Evolutionary conservation across 2,113 vertebrate genomes (phyloP), one percentile per base, ranked within the genome.

Genomic region (Camarhynchus parvulus): DNA sequence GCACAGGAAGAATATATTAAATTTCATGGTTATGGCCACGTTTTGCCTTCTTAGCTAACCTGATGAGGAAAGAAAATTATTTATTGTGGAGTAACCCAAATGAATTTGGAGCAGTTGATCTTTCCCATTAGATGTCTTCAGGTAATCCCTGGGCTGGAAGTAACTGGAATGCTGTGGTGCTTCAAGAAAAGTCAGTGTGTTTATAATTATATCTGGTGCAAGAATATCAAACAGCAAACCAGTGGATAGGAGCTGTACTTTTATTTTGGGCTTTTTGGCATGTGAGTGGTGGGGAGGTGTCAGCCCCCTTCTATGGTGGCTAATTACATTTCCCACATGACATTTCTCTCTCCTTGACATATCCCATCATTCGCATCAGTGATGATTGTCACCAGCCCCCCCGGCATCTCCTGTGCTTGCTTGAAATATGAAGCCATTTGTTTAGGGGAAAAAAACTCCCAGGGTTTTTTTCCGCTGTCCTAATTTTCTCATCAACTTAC

Each of bases 241-340:
- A 92, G 73, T n/a, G 42, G 64, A 68, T 28, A 78, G 44, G 37
- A 83, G 46, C 83, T 76, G 28, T 90, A 35, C 23, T 88, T 67
- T 64, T 85, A 68, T 79, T 81, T 53, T n/a, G 80, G 81, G 63
- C 41, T 84, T 66, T 76, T 81, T 79, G 77, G 73, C 80, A 68
- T 76, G 56, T 47, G 83, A 97, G 56, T 89, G 67, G 44, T 83
- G 81, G 80, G 50, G 91, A 92, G 73, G 69, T 87, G 75, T 81
- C 5, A 20, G 39, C 74, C 75, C 90, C 83, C 63, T 93, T 96
- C 82, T 33, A 0, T 49, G 68, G 79, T 84, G 76, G 76, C 68
- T 97, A 96, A 95, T 97, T 96, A 80, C 49, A 68, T 93, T 96
- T 97, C 92, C 62, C 80, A 94, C 81, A 93, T 96, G 95, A 93